phyloP scores from a whole-genome alignment of 2,113 vertebrate species.

The Anguilla japonica region DNA sequence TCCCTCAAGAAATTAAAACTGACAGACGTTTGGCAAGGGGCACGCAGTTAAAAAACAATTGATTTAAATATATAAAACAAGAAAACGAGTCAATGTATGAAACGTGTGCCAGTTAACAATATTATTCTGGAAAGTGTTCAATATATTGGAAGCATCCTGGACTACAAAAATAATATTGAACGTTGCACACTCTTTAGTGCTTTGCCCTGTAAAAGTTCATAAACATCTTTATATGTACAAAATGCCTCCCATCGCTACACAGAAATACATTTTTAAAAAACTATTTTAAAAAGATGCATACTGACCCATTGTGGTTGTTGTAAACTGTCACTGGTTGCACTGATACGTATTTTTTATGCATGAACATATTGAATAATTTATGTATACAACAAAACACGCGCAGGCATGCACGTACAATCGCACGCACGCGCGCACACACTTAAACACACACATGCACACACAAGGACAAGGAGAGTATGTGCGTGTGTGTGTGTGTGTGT shows the following conservation, averaged over 20 bases:
- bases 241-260: neutral
- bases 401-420: neutral
- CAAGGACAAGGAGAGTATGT: neutral
- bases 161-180: conserved; percentile 21
- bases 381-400: neutral
- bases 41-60: conserved; percentile 17
- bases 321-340: neutral
- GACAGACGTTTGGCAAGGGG: conserved; percentile 58
- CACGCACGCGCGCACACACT: neutral
- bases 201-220: neutral
- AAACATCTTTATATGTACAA: neutral
- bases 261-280: neutral
- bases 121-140: conserved; percentile 32
- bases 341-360: too few relatives aligned
- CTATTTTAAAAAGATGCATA: neutral
- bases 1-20: conserved; percentile 52
- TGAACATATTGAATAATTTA: too few relatives aligned
- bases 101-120: conserved; percentile 27
- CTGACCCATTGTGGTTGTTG: neutral
- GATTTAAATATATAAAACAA: conserved; percentile 52
- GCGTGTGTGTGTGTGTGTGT: neutral
- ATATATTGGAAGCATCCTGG: conserved; percentile 30
- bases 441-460: neutral
- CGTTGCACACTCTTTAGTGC: neutral
- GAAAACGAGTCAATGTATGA: conserved; percentile 19